Percentiles rank a stretch among this genome's conserved stretches.
phyloP scores from a whole-genome alignment of 2,888 invertebrate species.

The Carpatolechia fugitivella region DNA sequence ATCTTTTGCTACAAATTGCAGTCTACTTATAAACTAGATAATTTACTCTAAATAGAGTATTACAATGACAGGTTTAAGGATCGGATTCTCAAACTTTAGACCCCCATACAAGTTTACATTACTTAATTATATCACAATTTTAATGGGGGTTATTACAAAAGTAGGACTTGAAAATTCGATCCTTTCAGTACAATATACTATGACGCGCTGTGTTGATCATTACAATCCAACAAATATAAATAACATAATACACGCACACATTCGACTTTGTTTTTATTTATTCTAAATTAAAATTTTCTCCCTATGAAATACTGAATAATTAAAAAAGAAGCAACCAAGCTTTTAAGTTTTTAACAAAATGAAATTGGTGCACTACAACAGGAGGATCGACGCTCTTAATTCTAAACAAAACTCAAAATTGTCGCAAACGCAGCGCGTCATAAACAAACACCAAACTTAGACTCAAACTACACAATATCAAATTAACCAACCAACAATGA shows the following conservation, averaged over 20 bases:
- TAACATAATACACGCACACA: too few relatives aligned
- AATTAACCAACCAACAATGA: too few relatives aligned
- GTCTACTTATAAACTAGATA: neutral
- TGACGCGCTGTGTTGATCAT: neutral
- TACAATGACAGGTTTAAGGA: neutral
- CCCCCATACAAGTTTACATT: neutral
- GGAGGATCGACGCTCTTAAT: too few relatives aligned
- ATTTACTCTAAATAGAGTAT: neutral
- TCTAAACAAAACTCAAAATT: too few relatives aligned
- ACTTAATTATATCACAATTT: conserved; percentile 18
- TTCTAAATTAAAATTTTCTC: too few relatives aligned
- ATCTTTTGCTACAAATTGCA: neutral
- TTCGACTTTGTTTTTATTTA: too few relatives aligned
- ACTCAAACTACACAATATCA: too few relatives aligned
- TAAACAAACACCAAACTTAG: neutral
- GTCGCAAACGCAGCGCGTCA: neutral
- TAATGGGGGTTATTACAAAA: neutral
- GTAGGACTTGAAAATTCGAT: conserved; percentile 16
- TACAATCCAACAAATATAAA: too few relatives aligned
- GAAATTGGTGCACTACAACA: too few relatives aligned
- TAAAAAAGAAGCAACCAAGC: too few relatives aligned
- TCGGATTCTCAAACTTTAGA: conserved; percentile 16
- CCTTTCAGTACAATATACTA: neutral
- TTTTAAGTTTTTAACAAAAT: too few relatives aligned
- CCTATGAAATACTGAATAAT: too few relatives aligned